A percentile compares a stretch with the other conserved stretches of the same genome.
Evolutionary conservation across 1,140 invertebrate genomes (phyloP).

Genomic region (Hydropsyche tenuis): DNA sequence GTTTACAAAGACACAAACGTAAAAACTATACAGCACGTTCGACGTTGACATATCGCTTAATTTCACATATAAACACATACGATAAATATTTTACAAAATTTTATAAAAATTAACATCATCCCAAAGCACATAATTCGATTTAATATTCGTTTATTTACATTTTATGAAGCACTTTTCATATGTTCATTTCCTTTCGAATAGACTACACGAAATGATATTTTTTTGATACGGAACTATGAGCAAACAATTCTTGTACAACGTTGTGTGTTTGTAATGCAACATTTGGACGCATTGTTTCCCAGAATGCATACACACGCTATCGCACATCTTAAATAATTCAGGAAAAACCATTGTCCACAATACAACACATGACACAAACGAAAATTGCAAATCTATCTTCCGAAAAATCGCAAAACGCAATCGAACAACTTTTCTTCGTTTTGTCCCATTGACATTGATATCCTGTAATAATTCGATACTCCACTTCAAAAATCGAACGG

Average conservation of each 20-base stretch:
- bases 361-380: slow-evolving; percentile 26
- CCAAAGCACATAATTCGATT: no score
- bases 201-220: slow-evolving; percentile 18
- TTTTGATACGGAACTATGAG: slow-evolving; percentile 42
- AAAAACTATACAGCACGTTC: slow-evolving; percentile 15
- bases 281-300: slow-evolving; percentile 36
- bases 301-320: background rate
- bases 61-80: no score
- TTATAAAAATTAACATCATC: no score
- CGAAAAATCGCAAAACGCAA: no score
- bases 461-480: slow-evolving; percentile 4
- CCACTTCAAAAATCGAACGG: slow-evolving; percentile 10
- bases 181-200: background rate
- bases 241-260: slow-evolving; percentile 27
- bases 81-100: no score
- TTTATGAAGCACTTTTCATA: background rate
- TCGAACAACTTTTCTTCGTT: no score
- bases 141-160: no score
- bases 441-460: slow-evolving; percentile 12
- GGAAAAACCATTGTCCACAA: slow-evolving; percentile 26
- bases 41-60: no score
- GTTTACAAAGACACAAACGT: slow-evolving; percentile 38
- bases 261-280: slow-evolving; percentile 42
- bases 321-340: slow-evolving; percentile 44
- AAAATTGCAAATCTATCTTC: no score